Conservation (phyloP, 2,888 invertebrate species). For the Nebria brevicollis region DNA sequence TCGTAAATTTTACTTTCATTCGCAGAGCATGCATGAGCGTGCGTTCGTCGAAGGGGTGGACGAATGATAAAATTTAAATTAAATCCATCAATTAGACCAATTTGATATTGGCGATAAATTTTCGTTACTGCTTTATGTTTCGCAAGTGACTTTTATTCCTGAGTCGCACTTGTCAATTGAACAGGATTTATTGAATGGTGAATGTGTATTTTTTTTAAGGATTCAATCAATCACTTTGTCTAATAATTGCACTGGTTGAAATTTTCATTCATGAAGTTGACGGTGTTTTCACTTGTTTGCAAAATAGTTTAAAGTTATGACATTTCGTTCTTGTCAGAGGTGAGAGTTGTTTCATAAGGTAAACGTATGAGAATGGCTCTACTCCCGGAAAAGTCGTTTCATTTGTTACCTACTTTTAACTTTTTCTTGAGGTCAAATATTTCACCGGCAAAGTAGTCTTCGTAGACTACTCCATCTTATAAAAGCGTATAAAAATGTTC, state of each 20-base stretch:
- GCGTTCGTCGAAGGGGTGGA: not conserved
- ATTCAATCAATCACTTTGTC: no score
- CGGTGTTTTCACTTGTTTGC: no score
- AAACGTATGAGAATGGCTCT: not conserved
- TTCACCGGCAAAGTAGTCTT: constrained; percentile 37
- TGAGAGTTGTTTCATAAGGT: not conserved
- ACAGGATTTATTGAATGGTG: not conserved
- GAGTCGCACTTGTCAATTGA: not conserved
- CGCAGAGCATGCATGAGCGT: constrained; percentile 16
- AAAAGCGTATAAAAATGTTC: not conserved
- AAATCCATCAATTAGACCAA: constrained; percentile 44
- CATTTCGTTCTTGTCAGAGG: not conserved
- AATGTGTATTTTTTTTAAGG: no score
- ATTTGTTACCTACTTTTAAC: constrained; percentile 12
- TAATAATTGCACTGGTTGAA: no score
- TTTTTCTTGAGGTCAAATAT: constrained; percentile 34
- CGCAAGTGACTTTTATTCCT: not conserved
- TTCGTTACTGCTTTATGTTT: not conserved
- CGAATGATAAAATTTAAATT: constrained; percentile 45
- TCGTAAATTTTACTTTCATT: constrained; percentile 44
- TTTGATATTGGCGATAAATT: constrained; percentile 13
- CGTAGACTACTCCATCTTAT: constrained; percentile 30
- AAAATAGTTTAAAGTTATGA: not conserved
- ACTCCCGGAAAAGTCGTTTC: constrained; percentile 33
- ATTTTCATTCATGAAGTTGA: no score